Evolutionary conservation across 2,113 vertebrate species (phyloP).

Genomic region (Cichladusa arquata): DNA sequence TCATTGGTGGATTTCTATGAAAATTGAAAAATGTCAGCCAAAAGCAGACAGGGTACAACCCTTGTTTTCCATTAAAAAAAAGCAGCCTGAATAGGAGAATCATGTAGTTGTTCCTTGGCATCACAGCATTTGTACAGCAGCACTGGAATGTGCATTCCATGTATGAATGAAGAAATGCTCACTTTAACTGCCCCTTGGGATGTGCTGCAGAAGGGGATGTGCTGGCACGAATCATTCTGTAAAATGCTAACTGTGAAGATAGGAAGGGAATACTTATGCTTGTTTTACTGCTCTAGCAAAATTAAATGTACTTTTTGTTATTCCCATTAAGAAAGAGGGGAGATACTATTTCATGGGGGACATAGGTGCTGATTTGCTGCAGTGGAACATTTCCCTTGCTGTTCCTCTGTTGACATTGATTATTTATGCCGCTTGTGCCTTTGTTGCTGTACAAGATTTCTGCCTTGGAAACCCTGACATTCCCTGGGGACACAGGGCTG

Average conservation of each 20-base stretch:
- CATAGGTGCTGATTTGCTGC: neutral
- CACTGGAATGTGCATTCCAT: slow-evolving; percentile 4
- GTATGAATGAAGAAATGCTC: slow-evolving; percentile 58
- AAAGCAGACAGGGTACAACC: neutral
- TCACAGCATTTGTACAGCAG: neutral
- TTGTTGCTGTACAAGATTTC: neutral
- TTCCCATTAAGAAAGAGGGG: neutral
- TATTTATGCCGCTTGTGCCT: neutral
- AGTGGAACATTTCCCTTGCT: neutral
- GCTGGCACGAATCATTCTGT: slow-evolving; percentile 31
- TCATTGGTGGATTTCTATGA: neutral
- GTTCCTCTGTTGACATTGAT: neutral
- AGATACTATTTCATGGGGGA: neutral
- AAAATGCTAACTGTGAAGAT: slow-evolving; percentile 27
- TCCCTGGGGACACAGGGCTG: neutral
- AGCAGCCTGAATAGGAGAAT: neutral
- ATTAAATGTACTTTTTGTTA: neutral
- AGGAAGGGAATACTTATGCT: neutral
- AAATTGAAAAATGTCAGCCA: neutral
- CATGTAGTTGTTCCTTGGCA: neutral
- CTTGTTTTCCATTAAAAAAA: neutral
- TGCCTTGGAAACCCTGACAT: neutral
- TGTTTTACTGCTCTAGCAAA: neutral
- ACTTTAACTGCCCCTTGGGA: slow-evolving; percentile 40
- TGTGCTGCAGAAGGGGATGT: neutral